Evolutionary conservation across 2,113 vertebrate species (phyloP), one percentile per base, ranked within the genome.

Genomic region (Romanogobio albipinnatus): DNA sequence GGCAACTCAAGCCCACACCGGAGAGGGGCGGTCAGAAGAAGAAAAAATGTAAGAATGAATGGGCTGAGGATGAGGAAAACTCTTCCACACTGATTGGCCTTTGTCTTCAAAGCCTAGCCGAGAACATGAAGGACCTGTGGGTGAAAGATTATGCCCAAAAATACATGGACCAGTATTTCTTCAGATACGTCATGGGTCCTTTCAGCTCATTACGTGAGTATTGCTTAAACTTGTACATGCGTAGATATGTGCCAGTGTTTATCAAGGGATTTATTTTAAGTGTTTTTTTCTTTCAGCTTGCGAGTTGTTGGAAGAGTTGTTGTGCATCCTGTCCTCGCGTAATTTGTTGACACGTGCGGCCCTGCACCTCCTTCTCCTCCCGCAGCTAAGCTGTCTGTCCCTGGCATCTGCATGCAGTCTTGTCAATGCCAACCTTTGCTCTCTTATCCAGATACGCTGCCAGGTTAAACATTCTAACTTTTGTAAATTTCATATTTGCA

Each of bases 281-380:
- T 76, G 13, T 61, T 17, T 47, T 83, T 64, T 26, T 51, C 6
- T 83, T 80, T 14, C 59, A 95, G 94, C 94, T 0, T 84, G 90
- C 3, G 90, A 92, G 0, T 86, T 96, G 83, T 90, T 96, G 1
- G 94, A 96, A 90, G 94, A 97, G 59, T 93, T 97, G 84, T 91
- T 92, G 5, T 26, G 1, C 81, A 29, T 96, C 26, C 88, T 97
- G 85, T 93, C 91, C 0, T 77, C 83, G 22, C 93, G 90, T 47
- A 93, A 91, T 82, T 90, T 95, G 76, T 75, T 97, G 89, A 94
- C 93, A 0, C 91, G 95, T 0, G 93, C 95, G 0, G 93, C 93
- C 0, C 95, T 97, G 1, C 96, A 96, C 74, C 93, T 97, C 26
- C 91, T 97, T n/a, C 91, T 97, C 84, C 91, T 96, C 61, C 96